A percentile compares a stretch with the other conserved stretches of the same genome.
Evolutionary conservation across 1,140 invertebrate species (phyloP).

Genomic region (Araneus ventricosus): DNA sequence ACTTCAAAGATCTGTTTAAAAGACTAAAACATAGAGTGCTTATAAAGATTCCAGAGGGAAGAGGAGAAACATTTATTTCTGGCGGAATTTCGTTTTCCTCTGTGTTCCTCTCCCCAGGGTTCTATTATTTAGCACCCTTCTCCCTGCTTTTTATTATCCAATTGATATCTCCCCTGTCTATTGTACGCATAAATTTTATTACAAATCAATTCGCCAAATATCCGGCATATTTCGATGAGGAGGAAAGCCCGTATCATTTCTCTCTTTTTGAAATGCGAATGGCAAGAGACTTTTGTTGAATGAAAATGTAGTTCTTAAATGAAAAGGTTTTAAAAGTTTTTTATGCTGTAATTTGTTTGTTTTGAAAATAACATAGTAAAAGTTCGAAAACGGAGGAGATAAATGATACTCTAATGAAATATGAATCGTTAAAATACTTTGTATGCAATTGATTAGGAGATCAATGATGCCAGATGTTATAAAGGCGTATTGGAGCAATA

Average conservation of each 20-base stretch:
- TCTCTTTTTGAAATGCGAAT: not conserved
- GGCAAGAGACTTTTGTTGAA: slow-evolving; percentile 21
- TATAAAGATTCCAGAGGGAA: not conserved
- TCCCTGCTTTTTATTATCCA: slow-evolving; percentile 42
- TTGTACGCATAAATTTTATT: slow-evolving; percentile 54
- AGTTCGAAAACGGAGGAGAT: not conserved
- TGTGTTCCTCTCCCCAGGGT: not conserved
- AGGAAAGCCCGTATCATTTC: not conserved
- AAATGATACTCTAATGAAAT: not conserved
- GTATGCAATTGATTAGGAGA: not conserved
- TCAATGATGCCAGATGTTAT: not conserved
- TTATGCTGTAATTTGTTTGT: not conserved
- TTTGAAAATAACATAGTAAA: not conserved
- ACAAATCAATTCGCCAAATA: slow-evolving; percentile 28
- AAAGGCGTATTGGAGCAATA: no score
- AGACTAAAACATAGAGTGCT: not conserved
- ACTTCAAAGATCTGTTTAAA: not conserved
- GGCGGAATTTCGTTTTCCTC: slow-evolving; percentile 7
- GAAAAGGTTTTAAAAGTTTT: not conserved
- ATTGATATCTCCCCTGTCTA: slow-evolving; percentile 48
- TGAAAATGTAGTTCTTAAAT: slow-evolving; percentile 10
- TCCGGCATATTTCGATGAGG: slow-evolving; percentile 1
- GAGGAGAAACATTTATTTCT: slow-evolving; percentile 48
- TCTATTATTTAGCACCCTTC: slow-evolving; percentile 60
- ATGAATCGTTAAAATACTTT: not conserved